Conservation (phyloP, 1,140 invertebrate species). For the Drosophila ironensis region DNA sequence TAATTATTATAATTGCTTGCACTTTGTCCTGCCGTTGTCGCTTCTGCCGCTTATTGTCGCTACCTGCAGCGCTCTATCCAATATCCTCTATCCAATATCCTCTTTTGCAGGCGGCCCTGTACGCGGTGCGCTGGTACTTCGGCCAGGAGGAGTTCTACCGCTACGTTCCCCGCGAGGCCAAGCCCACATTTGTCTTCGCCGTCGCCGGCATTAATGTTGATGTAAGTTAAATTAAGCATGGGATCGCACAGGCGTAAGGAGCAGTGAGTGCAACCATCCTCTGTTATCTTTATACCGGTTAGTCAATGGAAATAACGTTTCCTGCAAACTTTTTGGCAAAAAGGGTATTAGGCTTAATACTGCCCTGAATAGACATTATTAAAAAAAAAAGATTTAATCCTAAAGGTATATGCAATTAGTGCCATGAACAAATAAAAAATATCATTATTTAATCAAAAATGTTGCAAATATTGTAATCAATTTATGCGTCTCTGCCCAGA, state of each 20-base stretch:
- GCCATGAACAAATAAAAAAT: no score
- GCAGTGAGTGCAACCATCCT: neutral
- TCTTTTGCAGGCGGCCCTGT: slow-evolving; percentile 85
- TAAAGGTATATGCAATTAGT: no score
- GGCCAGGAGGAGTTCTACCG: slow-evolving; percentile 91
- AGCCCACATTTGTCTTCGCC: slow-evolving; percentile 87
- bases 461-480: no score
- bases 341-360: no score
- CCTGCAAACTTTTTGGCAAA: no score
- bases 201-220: slow-evolving; percentile 88
- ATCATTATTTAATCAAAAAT: no score
- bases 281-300: neutral
- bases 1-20: slow-evolving; percentile 79
- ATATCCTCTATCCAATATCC: slow-evolving; percentile 57
- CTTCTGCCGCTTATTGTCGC: slow-evolving; percentile 11
- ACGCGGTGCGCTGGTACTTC: slow-evolving; percentile 93
- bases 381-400: no score
- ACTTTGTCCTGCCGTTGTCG: slow-evolving; percentile 62
- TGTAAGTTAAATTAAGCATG: slow-evolving; percentile 85
- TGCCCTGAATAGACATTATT: no score
- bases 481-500: no score
- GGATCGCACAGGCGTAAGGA: slow-evolving; percentile 11
- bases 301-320: no score
- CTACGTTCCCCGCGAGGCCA: slow-evolving; percentile 87
- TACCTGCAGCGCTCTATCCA: slow-evolving; percentile 5